Percentiles rank a stretch among this genome's conserved stretches.
phyloP scores from a whole-genome alignment of 2,888 invertebrate species.

The Embidobia sp. region DNA sequence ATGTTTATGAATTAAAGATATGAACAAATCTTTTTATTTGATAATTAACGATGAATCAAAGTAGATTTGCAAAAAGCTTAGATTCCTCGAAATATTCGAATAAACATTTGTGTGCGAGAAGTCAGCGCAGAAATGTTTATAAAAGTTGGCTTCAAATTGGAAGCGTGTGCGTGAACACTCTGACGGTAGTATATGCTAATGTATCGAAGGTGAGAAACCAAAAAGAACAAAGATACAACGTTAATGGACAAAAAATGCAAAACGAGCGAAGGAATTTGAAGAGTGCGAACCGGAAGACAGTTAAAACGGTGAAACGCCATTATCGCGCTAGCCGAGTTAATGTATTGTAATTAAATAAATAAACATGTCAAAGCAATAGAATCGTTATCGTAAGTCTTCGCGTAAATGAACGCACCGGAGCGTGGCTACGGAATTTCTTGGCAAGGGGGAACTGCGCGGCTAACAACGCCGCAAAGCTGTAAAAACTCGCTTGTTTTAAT shows the following conservation, averaged over 20 bases:
- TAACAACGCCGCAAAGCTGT: constrained; percentile 17
- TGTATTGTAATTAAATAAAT: constrained; percentile 55
- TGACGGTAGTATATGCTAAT: constrained; percentile 51
- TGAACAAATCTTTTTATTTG: no score
- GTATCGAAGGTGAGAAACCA: constrained; percentile 26
- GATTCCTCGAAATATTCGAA: no score
- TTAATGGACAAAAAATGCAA: constrained; percentile 53
- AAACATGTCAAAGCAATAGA: constrained; percentile 60
- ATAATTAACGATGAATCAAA: no score
- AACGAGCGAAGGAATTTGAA: constrained; percentile 41
- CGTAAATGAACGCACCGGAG: constrained; percentile 52
- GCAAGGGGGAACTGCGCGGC: constrained; percentile 5
- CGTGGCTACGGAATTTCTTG: constrained; percentile 40
- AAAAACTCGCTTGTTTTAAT: constrained; percentile 22
- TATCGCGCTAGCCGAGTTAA: constrained; percentile 43
- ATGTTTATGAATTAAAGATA: no score
- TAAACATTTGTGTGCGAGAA: no score
- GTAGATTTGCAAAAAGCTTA: no score
- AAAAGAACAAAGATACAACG: constrained; percentile 10
- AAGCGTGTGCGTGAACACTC: constrained; percentile 3
- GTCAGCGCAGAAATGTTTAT: no score
- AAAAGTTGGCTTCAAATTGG: no score
- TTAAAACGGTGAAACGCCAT: constrained; percentile 46
- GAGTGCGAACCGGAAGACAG: constrained; percentile 56
- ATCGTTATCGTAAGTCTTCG: constrained; percentile 55